Conservation (phyloP, 1,140 invertebrate species). For the Akabosia matsudoensis region DNA sequence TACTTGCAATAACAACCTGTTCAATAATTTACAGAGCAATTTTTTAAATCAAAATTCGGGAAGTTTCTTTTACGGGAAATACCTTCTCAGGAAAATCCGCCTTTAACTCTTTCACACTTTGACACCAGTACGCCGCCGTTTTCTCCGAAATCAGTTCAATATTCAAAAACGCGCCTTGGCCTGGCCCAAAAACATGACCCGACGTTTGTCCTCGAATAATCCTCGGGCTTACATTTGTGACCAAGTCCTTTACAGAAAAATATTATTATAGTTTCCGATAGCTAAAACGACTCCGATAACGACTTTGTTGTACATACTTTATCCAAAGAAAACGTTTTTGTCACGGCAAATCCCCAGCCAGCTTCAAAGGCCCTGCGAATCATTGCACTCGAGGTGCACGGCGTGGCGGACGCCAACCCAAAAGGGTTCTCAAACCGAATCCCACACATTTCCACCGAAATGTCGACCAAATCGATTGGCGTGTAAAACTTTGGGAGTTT, state of each 20-base stretch:
- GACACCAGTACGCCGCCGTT: slow-evolving; percentile 86
- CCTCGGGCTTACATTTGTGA: slow-evolving; percentile 94
- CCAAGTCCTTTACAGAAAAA: slow-evolving; percentile 67
- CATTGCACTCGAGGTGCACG: slow-evolving; percentile 91
- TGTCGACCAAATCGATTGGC: slow-evolving; percentile 87
- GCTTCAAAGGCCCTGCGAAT: slow-evolving; percentile 89
- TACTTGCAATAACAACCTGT: slow-evolving; percentile 89
- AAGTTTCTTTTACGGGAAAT: no score
- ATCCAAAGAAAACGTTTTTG: slow-evolving; percentile 92
- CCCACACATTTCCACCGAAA: slow-evolving; percentile 87
- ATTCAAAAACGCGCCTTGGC: slow-evolving; percentile 92
- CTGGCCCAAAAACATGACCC: slow-evolving; percentile 86
- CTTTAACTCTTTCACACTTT: slow-evolving; percentile 84
- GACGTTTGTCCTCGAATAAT: slow-evolving; percentile 91
- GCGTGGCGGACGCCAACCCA: slow-evolving; percentile 93
- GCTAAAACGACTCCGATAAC: neutral
- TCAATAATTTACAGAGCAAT: slow-evolving; percentile 41
- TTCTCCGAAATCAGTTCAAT: slow-evolving; percentile 99
- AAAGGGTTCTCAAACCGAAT: slow-evolving; percentile 95
- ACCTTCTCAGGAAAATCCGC: slow-evolving; percentile 83
- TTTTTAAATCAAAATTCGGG: no score
- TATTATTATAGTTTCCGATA: neutral
- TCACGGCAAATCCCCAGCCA: slow-evolving; percentile 94
- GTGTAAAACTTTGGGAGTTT: slow-evolving; percentile 87
- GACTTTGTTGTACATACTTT: slow-evolving; percentile 63